These are phyloP conservation scores for Lamprotornis superbus DNA, from an alignment of 2,113 vertebrate species.

Conservation along the genomic window DNA sequence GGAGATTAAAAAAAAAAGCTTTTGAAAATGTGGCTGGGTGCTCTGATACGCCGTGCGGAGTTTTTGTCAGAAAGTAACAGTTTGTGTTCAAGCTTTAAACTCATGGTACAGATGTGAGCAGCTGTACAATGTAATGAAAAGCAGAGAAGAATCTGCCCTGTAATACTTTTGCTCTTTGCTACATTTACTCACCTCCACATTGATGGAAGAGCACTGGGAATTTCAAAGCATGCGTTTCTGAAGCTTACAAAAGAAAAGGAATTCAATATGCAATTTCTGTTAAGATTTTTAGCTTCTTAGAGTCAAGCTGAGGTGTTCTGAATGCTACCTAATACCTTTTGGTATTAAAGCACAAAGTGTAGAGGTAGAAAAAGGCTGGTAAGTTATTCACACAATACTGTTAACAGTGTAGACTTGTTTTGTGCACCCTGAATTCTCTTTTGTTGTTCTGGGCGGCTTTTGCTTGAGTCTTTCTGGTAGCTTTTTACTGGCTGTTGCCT, in stretches of 20 bases:
- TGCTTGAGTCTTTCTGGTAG: background rate
- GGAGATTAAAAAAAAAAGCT: background rate
- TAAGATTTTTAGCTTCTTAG: background rate
- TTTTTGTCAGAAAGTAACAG: background rate
- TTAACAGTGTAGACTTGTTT: background rate
- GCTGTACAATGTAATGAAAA: background rate
- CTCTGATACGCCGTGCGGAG: background rate
- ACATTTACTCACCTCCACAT: background rate
- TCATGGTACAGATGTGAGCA: background rate
- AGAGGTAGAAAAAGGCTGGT: background rate
- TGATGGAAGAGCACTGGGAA: background rate
- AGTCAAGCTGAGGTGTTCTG: background rate
- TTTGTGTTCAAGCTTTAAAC: background rate
- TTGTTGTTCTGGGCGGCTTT: background rate
- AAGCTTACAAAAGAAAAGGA: slow-evolving; percentile 16
- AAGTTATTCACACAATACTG: background rate
- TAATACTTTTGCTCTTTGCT: background rate
- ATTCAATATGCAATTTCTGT: background rate
- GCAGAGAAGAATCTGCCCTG: background rate
- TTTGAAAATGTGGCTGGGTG: background rate
- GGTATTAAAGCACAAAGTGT: background rate
- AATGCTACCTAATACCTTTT: background rate
- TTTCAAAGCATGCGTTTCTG: slow-evolving; percentile 7
- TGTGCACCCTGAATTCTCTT: background rate
- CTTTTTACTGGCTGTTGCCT: background rate